Base-by-base conservation (phyloP, 2,113 vertebrate species). In the Cephalopterus ornatus region DNA sequence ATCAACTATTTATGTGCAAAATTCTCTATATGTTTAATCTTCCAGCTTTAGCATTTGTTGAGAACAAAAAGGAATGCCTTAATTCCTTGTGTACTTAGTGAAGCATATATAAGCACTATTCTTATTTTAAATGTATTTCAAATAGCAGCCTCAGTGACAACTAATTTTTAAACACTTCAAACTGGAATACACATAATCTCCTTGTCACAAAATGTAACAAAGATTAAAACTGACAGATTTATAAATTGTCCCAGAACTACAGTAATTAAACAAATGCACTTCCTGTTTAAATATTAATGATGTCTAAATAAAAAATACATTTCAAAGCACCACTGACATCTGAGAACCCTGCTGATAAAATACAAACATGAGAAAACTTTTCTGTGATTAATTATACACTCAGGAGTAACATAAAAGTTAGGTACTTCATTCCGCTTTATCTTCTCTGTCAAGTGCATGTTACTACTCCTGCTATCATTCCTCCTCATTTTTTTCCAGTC, bases 221-320 rank as follows among this genome's bases (percentile, higher is more conserved):
- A 88, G 71, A 90, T 86, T 88, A 78, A 95, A 93, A 89, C 23
- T 78, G 49, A 72, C 67, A 95, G 70, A 92, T 62, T 66, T 82
- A 72, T 87, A 94, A 88, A 72, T 33, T 93, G 71, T 47, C 61
- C 75, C 28, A 80, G 71, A 92, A 96, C 28, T 50, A 78, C 19
- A 94, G 32, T 72, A 95, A 92, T 88, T 95, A 92, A 91, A 88
- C 28, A 92, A 95, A 89, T 32, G 58, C 24, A 52, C 16, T 88
- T 61, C 66, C 44, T 88, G 20, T 74, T 80, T 81, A 74, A 91
- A 85, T 21, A 21, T 63, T 81, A 95, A 42, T 23, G 12, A 77
- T 23, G 32, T 42, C 15, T 20, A 55, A 16, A 66, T 53, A 86
- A 32, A 89, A 89, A 89, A 88, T 6, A 62, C 27, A 91, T 44